Evolutionary conservation across 2,888 invertebrate genomes (phyloP), one percentile per base, ranked within the genome.

Genomic region (Merodon equestris): DNA sequence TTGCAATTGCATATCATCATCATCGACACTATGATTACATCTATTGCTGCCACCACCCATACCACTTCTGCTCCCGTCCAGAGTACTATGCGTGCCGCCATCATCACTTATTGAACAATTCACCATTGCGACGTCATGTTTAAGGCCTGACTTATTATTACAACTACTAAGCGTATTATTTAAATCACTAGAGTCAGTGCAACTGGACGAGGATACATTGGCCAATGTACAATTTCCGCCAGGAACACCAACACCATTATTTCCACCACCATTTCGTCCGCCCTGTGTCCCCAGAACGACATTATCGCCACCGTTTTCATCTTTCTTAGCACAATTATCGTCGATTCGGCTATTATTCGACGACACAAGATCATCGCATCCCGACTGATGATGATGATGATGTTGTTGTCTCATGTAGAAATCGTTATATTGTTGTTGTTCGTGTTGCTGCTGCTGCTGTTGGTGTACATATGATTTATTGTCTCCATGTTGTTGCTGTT

Each of bases 41-140:
- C 38, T 57, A 54, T 48, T 64, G 45, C 42, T 54, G 58, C 34
- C 58, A 64, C 47, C 73, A 67, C 54, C 53, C 66, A 18, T 56
- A 12, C 58, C 67, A 42, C 45, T 60, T 9, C 66, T 60, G 44
- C 70, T 71, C 50, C 76, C 81, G n/a, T 34, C 34, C 7, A 27
- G 27, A 27, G 27, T 27, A 27, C 27, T 27, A 27, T 27, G 27
- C 7, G 27, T 27, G 27, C 27, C 27, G 27, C 14, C 34, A 54
- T 64, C 64, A 60, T 84, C 85, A 76, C 85, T 85, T 84, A 88
- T 87, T 86, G 88, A 87, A 88, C 87, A 88, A 83, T 87, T 86
- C 81, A 84, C 86, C 86, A 88, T 87, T 82, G 86, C 83, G 64
- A 88, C 87, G 84, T 88, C 88, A 83, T 86, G 87, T 83, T 86